A percentile compares a stretch with the other conserved stretches of the same genome.
Conservation (phyloP, 2,888 invertebrate species). For the Polietes domitor region DNA sequence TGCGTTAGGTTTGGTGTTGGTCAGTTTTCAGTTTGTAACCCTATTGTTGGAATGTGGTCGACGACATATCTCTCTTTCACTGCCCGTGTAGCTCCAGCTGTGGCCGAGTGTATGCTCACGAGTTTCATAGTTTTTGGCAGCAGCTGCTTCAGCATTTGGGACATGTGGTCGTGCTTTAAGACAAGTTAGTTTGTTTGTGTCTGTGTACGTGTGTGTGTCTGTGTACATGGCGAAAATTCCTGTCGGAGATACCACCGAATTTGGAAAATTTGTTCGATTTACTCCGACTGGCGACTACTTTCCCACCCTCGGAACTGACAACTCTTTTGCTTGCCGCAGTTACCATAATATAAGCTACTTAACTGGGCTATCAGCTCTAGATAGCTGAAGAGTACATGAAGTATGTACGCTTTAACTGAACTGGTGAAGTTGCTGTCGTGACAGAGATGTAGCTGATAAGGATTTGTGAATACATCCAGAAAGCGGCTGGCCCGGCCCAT, state of each 20-base stretch:
- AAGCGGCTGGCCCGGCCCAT: not conserved
- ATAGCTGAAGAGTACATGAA: not conserved
- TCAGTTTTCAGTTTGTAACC: constrained; percentile 35
- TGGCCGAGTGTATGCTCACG: not conserved
- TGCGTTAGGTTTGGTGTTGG: constrained; percentile 31
- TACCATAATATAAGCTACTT: not conserved
- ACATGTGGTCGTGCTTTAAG: constrained; percentile 33
- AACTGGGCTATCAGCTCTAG: not conserved
- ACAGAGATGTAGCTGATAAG: constrained; percentile 9
- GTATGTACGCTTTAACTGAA: no score
- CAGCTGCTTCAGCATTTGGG: constrained; percentile 52
- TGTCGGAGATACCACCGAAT: no score
- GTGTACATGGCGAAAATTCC: not conserved
- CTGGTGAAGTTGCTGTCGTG: not conserved
- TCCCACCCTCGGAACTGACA: not conserved
- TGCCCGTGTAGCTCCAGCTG: constrained; percentile 12
- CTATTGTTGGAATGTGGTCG: constrained; percentile 12
- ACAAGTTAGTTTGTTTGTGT: not conserved
- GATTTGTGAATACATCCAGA: not conserved
- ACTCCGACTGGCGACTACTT: not conserved
- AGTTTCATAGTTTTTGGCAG: constrained; percentile 57
- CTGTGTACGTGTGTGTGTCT: not conserved
- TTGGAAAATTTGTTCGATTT: not conserved
- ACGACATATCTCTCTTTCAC: constrained; percentile 13
- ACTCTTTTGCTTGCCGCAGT: not conserved